Conservation (phyloP, 1,140 invertebrate species). For the Chelonus insularis region DNA sequence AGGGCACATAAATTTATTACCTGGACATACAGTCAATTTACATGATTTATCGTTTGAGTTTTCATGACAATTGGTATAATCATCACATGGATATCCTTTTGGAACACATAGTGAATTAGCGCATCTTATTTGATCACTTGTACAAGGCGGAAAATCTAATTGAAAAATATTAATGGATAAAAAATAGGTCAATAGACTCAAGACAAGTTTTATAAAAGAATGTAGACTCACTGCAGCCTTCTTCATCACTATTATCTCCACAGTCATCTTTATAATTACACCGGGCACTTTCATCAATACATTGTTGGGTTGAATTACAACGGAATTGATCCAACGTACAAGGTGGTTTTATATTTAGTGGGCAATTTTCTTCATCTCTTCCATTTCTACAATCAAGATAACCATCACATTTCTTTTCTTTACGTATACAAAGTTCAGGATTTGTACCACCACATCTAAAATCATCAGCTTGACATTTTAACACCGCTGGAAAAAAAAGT, state of each 20-base stretch:
- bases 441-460: conserved; percentile 72
- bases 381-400: conserved; percentile 85
- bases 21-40: conserved; percentile 84
- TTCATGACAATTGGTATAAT: conserved; percentile 82
- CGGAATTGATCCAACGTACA: conserved; percentile 88
- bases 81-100: conserved; percentile 78
- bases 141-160: conserved; percentile 86
- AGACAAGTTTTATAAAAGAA: neutral
- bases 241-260: conserved; percentile 87
- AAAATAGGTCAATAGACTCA: neutral
- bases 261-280: conserved; percentile 91
- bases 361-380: conserved; percentile 81
- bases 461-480: conserved; percentile 82
- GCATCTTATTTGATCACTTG: conserved; percentile 89
- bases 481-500: conserved; percentile 74
- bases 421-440: conserved; percentile 79
- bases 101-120: conserved; percentile 92
- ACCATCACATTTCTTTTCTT: conserved; percentile 86
- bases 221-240: conserved; percentile 74
- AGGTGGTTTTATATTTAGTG: conserved; percentile 43
- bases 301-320: conserved; percentile 80
- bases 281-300: conserved; percentile 78
- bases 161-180: conserved; percentile 4
- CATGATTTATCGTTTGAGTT: conserved; percentile 90
- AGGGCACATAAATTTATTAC: conserved; percentile 90